Evolutionary conservation across 2,888 invertebrate species (phyloP).

Genomic region (Nomada goodeniana): DNA sequence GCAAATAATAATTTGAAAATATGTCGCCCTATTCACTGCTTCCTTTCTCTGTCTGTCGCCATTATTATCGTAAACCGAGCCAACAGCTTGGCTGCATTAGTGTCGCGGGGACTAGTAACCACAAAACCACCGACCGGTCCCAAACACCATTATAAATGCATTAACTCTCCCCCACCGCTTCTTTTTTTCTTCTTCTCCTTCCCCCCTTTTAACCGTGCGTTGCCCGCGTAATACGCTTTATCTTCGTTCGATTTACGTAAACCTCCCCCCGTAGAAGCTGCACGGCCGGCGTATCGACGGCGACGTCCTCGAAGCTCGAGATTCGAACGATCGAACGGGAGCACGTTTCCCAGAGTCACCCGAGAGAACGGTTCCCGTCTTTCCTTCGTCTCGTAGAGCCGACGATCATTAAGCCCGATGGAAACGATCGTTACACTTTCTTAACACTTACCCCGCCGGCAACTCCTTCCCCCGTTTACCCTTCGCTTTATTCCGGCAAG

Average conservation of each 20-base stretch:
- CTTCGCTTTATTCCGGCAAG: conserved; percentile 63
- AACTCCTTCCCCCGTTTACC: conserved; percentile 18
- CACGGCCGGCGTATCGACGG: not conserved
- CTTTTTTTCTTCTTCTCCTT: conserved; percentile 17
- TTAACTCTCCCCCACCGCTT: conserved; percentile 74
- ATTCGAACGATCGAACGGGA: no score
- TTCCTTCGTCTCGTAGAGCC: conserved; percentile 46
- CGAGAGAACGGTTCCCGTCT: conserved; percentile 25
- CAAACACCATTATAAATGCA: conserved; percentile 81
- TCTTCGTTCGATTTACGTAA: conserved; percentile 35
- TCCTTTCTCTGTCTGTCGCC: conserved; percentile 52
- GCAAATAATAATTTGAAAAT: conserved; percentile 81
- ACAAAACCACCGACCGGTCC: conserved; percentile 77
- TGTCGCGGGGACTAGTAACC: conserved; percentile 75
- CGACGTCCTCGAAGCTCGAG: no score
- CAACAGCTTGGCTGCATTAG: conserved; percentile 71
- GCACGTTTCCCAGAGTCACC: no score
- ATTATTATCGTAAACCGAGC: conserved; percentile 66
- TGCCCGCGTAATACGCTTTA: conserved; percentile 45
- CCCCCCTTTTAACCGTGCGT: conserved; percentile 37
- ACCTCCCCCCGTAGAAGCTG: conserved; percentile 1
- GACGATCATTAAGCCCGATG: conserved; percentile 69
- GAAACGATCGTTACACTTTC: conserved; percentile 72
- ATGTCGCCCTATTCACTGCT: conserved; percentile 76
- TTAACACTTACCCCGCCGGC: conserved; percentile 41